These are phyloP conservation scores for Alouatta caraya DNA, from an alignment of 2,797 vertebrate genomes.

Conservation along the genomic window DNA sequence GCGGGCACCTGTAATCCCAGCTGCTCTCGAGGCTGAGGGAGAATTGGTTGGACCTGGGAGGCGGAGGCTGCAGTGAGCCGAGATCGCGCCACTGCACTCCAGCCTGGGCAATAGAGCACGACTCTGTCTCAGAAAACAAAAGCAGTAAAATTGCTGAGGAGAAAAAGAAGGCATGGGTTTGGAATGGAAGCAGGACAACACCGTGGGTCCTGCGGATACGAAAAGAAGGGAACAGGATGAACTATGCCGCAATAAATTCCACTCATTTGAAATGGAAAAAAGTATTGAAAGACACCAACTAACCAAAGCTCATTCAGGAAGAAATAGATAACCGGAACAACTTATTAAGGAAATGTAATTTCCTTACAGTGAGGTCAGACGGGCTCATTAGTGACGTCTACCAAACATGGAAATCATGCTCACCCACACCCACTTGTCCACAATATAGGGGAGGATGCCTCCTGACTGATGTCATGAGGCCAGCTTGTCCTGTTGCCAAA, in stretches of 20 bases:
- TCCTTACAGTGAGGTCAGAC: too few species aligned
- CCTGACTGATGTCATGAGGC: neutral
- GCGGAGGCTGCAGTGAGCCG: neutral
- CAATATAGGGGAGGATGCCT: neutral
- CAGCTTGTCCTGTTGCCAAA: neutral
- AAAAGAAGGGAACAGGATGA: fast-evolving
- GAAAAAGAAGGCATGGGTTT: neutral
- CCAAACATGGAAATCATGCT: neutral
- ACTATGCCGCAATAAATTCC: neutral
- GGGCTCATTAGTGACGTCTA: neutral
- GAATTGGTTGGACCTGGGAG: neutral
- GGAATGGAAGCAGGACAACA: neutral
- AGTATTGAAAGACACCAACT: neutral
- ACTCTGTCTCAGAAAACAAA: neutral
- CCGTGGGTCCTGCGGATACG: fast-evolving
- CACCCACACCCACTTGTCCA: neutral
- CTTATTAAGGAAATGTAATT: neutral
- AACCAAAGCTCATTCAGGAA: neutral
- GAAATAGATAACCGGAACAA: fast-evolving
- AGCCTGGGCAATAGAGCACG: neutral
- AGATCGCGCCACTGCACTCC: neutral
- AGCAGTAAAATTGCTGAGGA: neutral
- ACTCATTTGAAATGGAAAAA: neutral
- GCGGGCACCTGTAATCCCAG: neutral
- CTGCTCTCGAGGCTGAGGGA: neutral